Evolutionary conservation across 2,113 vertebrate genomes (phyloP), one percentile per base, ranked within the genome.

Genomic region (Riparia riparia): DNA sequence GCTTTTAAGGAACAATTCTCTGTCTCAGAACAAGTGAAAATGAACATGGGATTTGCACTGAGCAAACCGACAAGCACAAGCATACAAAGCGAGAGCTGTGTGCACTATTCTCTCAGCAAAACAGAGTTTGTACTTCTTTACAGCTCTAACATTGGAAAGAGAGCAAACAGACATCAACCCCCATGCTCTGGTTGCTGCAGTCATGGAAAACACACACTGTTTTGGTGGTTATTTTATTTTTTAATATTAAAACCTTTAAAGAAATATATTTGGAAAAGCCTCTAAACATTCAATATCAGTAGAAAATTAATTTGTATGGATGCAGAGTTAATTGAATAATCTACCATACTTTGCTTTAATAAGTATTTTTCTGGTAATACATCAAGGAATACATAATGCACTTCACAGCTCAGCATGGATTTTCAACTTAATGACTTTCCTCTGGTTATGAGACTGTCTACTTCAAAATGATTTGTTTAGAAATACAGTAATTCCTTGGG

Each of bases 361-460:
- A 95, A 86, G 32, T 89, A 47, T 63, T 84, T 85, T 73, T 24
- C 69, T 70, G 26, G 60, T 87, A 94, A 96, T 93, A 71, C 39
- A 94, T 96, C 82, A 87, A 94, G 72, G 28, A 87, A 94, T 80
- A 85, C 25, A 61, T 61, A 93, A 92, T 44, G 14, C 31, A 45
- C 32, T 84, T 87, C 65, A 47, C 26, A 57, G 47, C 91, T 79
- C 94, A 96, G 97, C 87, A 87, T 95, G 88, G 47, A 77, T 95
- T 95, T 95, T 76, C 56, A 82, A 7, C 26, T 71, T 95, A 97
- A 94, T 60, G 88, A 91, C 79, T 89, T 78, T 95, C 56, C 32
- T 82, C 57, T 93, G 32, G 53, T 87, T 83, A 58, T 19, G 1
- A 87, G 42, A 74, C 69, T 77, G 50, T 17, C 64, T 84, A 22